Base-by-base conservation (phyloP, 1,140 invertebrate species). In the Neoseiulus cucumeris region DNA sequence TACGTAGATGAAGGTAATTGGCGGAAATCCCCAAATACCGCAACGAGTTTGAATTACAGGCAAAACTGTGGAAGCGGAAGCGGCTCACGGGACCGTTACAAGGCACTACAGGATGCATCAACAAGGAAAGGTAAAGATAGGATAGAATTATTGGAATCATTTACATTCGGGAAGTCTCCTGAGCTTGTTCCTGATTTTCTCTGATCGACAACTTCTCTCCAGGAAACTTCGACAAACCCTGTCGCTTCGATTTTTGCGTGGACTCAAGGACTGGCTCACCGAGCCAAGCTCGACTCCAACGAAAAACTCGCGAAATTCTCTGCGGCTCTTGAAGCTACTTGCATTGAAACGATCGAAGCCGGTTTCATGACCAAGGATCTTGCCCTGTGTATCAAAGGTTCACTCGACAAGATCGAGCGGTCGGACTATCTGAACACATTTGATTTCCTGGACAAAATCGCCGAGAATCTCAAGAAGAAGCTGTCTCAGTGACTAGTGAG, bases 351-450 rank as follows among this genome's bases (percentile, higher is more conserved):
- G 0, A 95, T 98, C 69, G 92, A 98, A 76, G 78, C 83, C 65
- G 94, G 72, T 42, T 78, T 81, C 59, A 96, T 98, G 91, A 98
- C 94, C n/a, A 98, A 98, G 76, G 94, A 98, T 82, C 81, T 98
- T 71, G 94, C 94, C 41, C 93, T 97, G 75, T 98, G 94, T 75
- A 91, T 97, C 69, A 95, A 98, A 76, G 91, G 92, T 67, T 72
- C 64, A 64, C 55, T 64, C 70, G 70, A 14, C 66, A 85, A 85
- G 72, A 87, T 98, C 0, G 79, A 83, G 67, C 80, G 87, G 68
- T 75, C 79, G 30, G 93, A 98, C 77, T 98, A 98, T 75, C 79
- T 93, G 72, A 92, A 96, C 78, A 98, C 94, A 0, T 97, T 98
- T 75, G 91, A 92, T 73, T 98, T 98, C 74, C 83, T 98, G 77